A percentile compares a stretch with the other conserved stretches of the same genome.
Evolutionary conservation across 2,113 vertebrate genomes (phyloP).

Genomic region (Anser brachyrhynchus): DNA sequence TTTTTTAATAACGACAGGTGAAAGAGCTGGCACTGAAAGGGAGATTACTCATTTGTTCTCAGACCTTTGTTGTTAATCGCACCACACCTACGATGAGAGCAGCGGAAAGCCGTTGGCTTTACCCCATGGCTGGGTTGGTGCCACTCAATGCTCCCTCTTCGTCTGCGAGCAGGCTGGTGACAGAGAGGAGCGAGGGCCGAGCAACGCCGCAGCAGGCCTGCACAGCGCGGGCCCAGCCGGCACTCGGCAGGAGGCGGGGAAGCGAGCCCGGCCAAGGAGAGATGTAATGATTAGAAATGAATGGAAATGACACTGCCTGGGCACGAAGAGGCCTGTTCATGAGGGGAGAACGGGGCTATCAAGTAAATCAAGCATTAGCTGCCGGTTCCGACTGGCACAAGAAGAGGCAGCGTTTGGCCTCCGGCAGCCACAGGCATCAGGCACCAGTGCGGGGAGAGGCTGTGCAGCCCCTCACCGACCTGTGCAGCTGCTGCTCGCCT

Average conservation of each 20-base stretch:
- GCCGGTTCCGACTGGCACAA: neutral
- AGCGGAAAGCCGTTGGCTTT: neutral
- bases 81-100: neutral
- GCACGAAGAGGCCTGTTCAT: neutral
- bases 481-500: neutral
- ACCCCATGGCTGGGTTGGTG: neutral
- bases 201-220: neutral
- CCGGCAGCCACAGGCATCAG: neutral
- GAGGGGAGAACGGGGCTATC: neutral
- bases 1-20: neutral
- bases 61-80: neutral
- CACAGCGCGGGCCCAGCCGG: neutral
- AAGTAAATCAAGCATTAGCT: neutral
- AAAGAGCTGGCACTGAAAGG: neutral
- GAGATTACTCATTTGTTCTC: conserved; percentile 26
- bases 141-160: neutral
- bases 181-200: neutral
- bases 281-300: neutral
- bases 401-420: neutral
- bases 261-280: neutral
- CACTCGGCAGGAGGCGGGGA: neutral
- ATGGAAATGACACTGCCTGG: conserved; percentile 43
- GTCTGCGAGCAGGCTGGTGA: neutral
- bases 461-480: neutral
- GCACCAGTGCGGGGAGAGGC: neutral